Evolutionary conservation across 1,140 invertebrate genomes (phyloP).

Genomic region (Bombus picipes): DNA sequence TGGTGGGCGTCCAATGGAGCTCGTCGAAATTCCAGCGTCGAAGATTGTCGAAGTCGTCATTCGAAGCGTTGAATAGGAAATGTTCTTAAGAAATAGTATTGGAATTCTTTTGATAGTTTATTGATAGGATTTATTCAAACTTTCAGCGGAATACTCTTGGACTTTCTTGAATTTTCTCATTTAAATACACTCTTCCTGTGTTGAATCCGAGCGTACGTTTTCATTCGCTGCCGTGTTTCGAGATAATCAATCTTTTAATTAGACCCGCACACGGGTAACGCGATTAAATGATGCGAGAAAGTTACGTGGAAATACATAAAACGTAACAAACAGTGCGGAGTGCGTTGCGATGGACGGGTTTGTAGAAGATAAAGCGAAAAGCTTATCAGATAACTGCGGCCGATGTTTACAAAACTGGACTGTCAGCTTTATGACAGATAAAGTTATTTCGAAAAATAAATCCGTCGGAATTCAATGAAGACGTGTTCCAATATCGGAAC

Average conservation of each 20-base stretch:
- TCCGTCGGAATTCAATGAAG: constrained; percentile 20
- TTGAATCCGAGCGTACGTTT: neutral
- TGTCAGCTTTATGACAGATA: constrained; percentile 23
- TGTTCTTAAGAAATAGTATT: too few species aligned
- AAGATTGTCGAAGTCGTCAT: neutral
- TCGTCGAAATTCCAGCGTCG: neutral
- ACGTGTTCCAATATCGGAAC: neutral
- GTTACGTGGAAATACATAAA: constrained; percentile 16
- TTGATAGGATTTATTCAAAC: neutral
- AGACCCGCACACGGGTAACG: too few species aligned
- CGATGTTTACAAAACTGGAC: constrained; percentile 40
- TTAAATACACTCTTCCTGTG: neutral
- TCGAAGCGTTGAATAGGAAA: too few species aligned
- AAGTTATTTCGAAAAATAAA: constrained; percentile 39
- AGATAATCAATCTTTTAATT: constrained; percentile 16
- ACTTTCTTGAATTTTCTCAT: too few species aligned
- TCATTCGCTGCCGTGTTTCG: too few species aligned
- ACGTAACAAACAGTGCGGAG: neutral
- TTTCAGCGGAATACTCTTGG: too few species aligned
- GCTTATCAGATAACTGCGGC: constrained; percentile 37
- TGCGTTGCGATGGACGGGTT: constrained; percentile 1
- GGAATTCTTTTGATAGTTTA: neutral
- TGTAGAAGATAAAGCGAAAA: constrained; percentile 23
- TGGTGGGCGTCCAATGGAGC: neutral
- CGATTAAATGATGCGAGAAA: neutral